These are phyloP conservation scores for Aphelenchoides besseyi DNA, from an alignment of 1,140 invertebrate species.

Conservation along the genomic window DNA sequence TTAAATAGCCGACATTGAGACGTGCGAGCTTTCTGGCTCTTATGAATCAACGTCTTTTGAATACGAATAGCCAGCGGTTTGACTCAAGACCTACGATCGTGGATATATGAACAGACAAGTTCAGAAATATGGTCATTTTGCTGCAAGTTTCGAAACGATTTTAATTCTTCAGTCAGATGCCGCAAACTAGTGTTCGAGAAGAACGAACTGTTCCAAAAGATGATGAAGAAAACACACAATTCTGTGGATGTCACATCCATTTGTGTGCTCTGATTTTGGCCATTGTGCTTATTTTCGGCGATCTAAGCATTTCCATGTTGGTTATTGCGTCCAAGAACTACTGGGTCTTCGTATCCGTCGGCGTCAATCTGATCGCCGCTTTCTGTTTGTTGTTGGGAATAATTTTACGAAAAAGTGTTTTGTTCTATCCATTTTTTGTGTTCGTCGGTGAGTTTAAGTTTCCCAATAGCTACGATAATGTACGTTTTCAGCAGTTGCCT, in stretches of 20 bases:
- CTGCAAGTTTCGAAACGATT: too few relatives aligned
- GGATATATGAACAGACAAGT: too few relatives aligned
- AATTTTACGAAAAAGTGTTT: not conserved
- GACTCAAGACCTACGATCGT: too few relatives aligned
- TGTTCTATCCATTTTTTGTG: not conserved
- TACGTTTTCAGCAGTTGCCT: not conserved
- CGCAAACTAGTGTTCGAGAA: too few relatives aligned
- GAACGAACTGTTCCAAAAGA: too few relatives aligned
- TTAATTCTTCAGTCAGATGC: too few relatives aligned
- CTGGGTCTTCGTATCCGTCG: not conserved
- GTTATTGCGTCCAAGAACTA: not conserved
- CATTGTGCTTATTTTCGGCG: not conserved
- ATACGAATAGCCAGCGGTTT: too few relatives aligned
- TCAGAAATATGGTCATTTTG: too few relatives aligned
- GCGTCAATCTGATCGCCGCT: not conserved
- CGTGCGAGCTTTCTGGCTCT: too few relatives aligned
- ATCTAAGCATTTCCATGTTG: not conserved
- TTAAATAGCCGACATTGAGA: too few relatives aligned
- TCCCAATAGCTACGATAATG: not conserved
- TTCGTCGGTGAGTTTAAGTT: not conserved
- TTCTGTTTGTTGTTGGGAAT: not conserved
- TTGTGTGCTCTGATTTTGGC: not conserved
- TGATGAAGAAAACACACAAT: too few relatives aligned
- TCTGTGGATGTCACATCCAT: constrained; percentile 2
- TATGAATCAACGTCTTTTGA: too few relatives aligned